A percentile compares a stretch with the other conserved stretches of the same genome.
Conservation (phyloP, 2,797 vertebrate genomes). For the Pangasius sanitwongsei region DNA sequence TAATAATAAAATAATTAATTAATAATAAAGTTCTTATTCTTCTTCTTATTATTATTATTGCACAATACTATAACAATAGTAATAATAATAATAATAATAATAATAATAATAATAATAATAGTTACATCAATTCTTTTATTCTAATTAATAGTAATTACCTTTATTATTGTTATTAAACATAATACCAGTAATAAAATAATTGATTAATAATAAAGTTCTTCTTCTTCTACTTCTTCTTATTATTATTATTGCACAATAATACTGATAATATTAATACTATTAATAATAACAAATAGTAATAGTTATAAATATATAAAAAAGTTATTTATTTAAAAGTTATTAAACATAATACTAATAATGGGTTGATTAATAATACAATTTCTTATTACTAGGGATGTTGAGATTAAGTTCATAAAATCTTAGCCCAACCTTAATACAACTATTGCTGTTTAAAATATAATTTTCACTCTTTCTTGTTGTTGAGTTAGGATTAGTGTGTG, state of each 20-base stretch:
- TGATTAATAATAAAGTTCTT: not conserved
- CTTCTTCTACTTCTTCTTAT: not conserved
- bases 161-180: not conserved
- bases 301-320: not conserved
- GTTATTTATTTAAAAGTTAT: not conserved
- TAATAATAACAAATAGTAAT: not conserved
- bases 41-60: not conserved
- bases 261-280: not conserved
- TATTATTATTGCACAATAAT: not conserved
- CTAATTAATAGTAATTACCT: not conserved
- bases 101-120: not conserved
- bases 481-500: not conserved
- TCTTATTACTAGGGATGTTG: not conserved
- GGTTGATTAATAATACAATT: not conserved
- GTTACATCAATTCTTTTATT: not conserved
- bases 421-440: not conserved
- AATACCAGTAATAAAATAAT: not conserved
- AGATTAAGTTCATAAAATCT: not conserved
- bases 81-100: not conserved
- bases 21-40: not conserved
- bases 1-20: not conserved
- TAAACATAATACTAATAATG: not conserved
- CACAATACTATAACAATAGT: not conserved
- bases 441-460: not conserved
- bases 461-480: not conserved